Evolutionary conservation across 23 tunicate genomes (phyloP).

Genomic region (Botrylloides violaceus): DNA sequence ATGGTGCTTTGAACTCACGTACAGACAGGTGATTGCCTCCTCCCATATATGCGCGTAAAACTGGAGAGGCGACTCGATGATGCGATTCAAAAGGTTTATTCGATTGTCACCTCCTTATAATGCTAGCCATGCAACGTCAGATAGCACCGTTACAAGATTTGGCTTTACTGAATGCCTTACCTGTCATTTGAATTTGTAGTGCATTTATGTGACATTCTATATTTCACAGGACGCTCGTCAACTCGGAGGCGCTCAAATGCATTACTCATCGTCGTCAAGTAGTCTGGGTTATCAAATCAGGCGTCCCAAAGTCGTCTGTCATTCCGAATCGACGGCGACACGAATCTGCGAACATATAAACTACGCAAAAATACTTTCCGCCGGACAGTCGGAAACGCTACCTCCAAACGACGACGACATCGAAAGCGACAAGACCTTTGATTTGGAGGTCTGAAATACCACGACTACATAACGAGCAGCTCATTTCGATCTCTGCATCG

Average conservation of each 20-base stretch:
- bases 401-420: conserved; percentile 34
- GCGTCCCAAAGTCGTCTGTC: conserved; percentile 62
- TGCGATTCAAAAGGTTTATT: too few relatives aligned
- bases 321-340: conserved; percentile 46
- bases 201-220: too few relatives aligned
- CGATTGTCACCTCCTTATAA: too few relatives aligned
- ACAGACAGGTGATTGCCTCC: conserved; percentile 15
- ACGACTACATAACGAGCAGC: too few relatives aligned
- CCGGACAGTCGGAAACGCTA: conserved; percentile 81
- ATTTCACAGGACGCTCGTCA: background rate
- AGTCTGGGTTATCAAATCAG: conserved; percentile 2
- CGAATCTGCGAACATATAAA: conserved; percentile 55
- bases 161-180: too few relatives aligned
- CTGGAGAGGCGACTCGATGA: too few relatives aligned
- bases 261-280: background rate
- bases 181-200: too few relatives aligned
- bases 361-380: conserved; percentile 58
- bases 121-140: too few relatives aligned
- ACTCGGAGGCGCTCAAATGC: background rate
- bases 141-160: too few relatives aligned
- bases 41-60: too few relatives aligned
- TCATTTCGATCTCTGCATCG: too few relatives aligned
- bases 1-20: conserved; percentile 7
- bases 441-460: conserved; percentile 46
- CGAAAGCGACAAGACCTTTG: conserved; percentile 53